Conservation (phyloP, 2,113 vertebrate genomes). For the Pseudopipra pipra region DNA sequence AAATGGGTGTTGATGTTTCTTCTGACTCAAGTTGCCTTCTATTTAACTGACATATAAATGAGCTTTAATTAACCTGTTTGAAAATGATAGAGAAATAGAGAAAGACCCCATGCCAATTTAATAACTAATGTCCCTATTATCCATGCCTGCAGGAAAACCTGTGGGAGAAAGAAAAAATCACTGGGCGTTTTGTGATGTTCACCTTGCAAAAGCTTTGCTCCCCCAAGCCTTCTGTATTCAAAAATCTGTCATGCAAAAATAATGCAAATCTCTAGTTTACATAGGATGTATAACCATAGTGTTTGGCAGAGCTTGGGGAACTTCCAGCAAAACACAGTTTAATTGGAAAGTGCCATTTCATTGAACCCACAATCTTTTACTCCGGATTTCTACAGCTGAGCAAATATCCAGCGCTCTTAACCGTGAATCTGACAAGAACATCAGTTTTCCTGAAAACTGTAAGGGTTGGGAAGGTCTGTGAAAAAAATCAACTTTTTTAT, state of each 20-base stretch:
- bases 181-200: background rate
- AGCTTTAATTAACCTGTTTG: constrained; percentile 20
- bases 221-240: background rate
- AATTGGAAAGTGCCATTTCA: constrained; percentile 24
- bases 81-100: constrained; percentile 26
- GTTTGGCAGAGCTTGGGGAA: background rate
- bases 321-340: constrained; percentile 13
- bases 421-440: background rate
- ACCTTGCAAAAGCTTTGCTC: background rate
- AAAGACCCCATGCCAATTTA: background rate
- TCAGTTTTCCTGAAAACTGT: background rate
- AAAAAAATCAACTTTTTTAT: background rate
- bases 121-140: constrained; percentile 21
- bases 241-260: constrained; percentile 19
- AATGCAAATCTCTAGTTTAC: background rate
- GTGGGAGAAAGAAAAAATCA: background rate
- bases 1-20: background rate
- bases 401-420: background rate
- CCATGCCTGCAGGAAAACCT: background rate
- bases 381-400: constrained; percentile 15
- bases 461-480: background rate
- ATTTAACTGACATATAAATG: background rate
- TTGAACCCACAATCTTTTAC: background rate
- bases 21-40: background rate
- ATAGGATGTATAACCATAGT: background rate